Percentiles rank a stretch among this genome's conserved stretches.
phyloP scores from a whole-genome alignment of 2,888 invertebrate genomes.

The Pandemis cinnamomeana region DNA sequence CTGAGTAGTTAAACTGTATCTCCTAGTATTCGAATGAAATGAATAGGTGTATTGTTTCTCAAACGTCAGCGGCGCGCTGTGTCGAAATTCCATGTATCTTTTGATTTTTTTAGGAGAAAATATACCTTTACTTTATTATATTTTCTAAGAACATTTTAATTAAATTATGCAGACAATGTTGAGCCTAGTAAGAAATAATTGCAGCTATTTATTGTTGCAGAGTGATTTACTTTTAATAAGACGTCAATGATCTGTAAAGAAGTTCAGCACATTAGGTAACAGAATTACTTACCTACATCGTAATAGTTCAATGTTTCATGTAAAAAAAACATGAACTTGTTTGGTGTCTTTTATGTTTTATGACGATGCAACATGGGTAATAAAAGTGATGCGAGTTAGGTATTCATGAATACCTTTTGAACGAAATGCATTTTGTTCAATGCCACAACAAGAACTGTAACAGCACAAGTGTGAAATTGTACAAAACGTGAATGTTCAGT shows the following conservation, averaged over 20 bases:
- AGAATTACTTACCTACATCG: background rate
- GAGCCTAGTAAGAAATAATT: background rate
- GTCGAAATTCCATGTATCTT: background rate
- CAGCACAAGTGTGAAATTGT: conserved; percentile 18
- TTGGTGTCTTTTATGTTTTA: background rate
- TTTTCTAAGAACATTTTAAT: background rate
- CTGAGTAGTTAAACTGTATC: conserved; percentile 57
- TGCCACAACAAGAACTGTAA: conserved; percentile 17
- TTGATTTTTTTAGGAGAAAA: background rate
- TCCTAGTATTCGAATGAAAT: conserved; percentile 19
- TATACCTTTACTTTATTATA: background rate
- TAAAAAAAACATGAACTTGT: background rate
- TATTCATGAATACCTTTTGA: background rate
- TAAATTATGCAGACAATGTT: background rate
- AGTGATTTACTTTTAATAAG: background rate
- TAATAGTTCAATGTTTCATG: background rate
- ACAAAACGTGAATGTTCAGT: conserved; percentile 29
- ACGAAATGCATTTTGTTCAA: conserved; percentile 10
- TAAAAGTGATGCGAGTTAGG: background rate
- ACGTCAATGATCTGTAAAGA: background rate
- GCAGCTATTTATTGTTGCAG: background rate
- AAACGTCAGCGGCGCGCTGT: background rate
- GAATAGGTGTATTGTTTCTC: background rate
- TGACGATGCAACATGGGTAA: background rate
- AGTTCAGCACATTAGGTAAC: background rate